Percentiles rank a stretch among this genome's conserved stretches.
These are phyloP conservation scores for Andrena fulva DNA, from an alignment of 2,888 invertebrate genomes.

Conservation along the genomic window DNA sequence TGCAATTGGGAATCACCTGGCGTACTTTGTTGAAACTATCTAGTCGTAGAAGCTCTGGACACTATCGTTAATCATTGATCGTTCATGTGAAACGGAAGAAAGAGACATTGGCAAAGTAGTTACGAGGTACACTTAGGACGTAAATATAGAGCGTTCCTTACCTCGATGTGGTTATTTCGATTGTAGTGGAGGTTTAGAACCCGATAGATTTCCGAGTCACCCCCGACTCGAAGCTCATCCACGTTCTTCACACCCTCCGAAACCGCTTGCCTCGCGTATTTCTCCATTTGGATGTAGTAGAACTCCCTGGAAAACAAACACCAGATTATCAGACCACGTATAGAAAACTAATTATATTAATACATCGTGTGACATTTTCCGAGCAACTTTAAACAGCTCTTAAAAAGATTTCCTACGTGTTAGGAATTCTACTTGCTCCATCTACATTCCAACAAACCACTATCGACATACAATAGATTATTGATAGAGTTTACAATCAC, in stretches of 20 bases:
- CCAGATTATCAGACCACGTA: background rate
- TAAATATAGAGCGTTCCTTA: conserved; percentile 79
- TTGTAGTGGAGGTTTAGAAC: conserved; percentile 99
- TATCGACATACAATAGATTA: too few species aligned
- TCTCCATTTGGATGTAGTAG: conserved; percentile 99
- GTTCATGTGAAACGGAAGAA: too few species aligned
- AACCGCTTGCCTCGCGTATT: conserved; percentile 99
- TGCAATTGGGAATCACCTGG: too few species aligned
- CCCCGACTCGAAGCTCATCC: conserved; percentile 97
- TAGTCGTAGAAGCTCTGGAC: too few species aligned
- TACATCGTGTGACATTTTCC: too few species aligned
- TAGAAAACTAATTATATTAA: background rate
- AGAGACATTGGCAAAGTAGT: background rate
- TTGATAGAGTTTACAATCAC: too few species aligned
- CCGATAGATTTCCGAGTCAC: conserved; percentile 98
- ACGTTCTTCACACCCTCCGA: conserved; percentile 97
- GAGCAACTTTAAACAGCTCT: background rate
- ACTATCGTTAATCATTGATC: too few species aligned
- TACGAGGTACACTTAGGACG: too few species aligned
- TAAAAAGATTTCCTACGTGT: background rate
- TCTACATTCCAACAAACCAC: too few species aligned
- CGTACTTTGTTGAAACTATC: too few species aligned
- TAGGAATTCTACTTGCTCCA: too few species aligned
- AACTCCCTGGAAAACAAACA: conserved; percentile 93
- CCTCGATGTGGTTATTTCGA: conserved; percentile 98